Conservation (phyloP, 2,888 invertebrate genomes). For the Saturnia pavonia region DNA sequence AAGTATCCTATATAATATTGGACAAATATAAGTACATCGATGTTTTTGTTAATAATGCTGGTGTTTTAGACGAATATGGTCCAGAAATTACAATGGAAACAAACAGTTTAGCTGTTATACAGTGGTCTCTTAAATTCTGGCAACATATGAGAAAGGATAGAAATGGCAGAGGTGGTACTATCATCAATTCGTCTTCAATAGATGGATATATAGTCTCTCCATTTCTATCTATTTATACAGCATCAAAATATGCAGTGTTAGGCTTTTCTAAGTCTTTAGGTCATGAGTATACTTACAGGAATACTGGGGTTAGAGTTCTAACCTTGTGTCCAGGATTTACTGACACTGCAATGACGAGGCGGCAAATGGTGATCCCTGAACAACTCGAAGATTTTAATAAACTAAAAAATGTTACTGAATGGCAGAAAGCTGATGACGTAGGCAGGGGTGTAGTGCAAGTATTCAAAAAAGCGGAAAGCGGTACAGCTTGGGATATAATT, state of each 20-base stretch:
- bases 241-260: constrained; percentile 62
- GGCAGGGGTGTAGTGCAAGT: constrained; percentile 29
- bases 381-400: constrained; percentile 25
- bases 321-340: constrained; percentile 76
- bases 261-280: constrained; percentile 48
- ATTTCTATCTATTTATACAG: constrained; percentile 61
- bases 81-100: constrained; percentile 42
- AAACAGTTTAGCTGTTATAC: constrained; percentile 49
- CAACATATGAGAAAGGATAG: constrained; percentile 78
- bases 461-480: constrained; percentile 29
- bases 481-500: constrained; percentile 30
- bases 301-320: constrained; percentile 69
- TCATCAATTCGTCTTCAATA: constrained; percentile 83
- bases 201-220: constrained; percentile 72
- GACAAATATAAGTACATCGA: constrained; percentile 52
- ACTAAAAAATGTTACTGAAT: constrained; percentile 28
- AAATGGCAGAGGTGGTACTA: constrained; percentile 80
- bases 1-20: constrained; percentile 47
- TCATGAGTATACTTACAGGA: constrained; percentile 56
- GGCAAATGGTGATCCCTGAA: constrained; percentile 19
- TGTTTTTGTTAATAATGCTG: constrained; percentile 66
- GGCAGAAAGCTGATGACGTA: constrained; percentile 36
- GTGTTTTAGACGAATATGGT: constrained; percentile 44
- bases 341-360: constrained; percentile 47
- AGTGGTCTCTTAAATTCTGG: constrained; percentile 71